These are phyloP conservation scores for Limnothrissa miodon DNA, from an alignment of 2,113 vertebrate species.

Conservation along the genomic window DNA sequence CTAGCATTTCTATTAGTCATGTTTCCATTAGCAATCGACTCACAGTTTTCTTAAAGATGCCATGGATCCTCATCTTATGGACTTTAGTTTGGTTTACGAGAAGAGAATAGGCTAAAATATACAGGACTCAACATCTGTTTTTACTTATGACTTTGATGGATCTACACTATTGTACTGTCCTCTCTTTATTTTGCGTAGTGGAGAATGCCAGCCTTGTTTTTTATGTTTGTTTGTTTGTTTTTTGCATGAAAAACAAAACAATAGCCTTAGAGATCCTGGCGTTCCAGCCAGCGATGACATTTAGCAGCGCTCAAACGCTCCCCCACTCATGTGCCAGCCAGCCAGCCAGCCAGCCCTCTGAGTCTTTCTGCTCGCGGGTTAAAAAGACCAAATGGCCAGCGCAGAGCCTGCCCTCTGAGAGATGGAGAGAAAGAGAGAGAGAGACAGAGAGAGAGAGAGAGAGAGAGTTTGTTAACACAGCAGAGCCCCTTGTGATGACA, in stretches of 20 bases:
- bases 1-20: background rate
- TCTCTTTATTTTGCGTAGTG: background rate
- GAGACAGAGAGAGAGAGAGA: background rate
- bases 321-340: background rate
- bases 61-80: background rate
- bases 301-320: background rate
- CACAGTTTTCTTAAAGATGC: background rate
- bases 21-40: too few relatives aligned
- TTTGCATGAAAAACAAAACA: background rate
- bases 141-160: conserved; percentile 7
- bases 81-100: background rate
- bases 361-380: background rate
- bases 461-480: conserved; percentile 1
- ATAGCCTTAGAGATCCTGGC: conserved; percentile 9
- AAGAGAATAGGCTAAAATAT: conserved; percentile 15
- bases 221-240: background rate
- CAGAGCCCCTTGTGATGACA: conserved; percentile 8
- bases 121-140: conserved; percentile 1
- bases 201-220: background rate
- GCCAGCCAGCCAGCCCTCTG: background rate
- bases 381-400: conserved; percentile 10
- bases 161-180: background rate
- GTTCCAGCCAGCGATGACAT: background rate
- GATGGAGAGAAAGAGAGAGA: background rate
- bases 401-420: background rate